Conservation (phyloP, 2,888 invertebrate species). For the Chaitophorus viminalis region DNA sequence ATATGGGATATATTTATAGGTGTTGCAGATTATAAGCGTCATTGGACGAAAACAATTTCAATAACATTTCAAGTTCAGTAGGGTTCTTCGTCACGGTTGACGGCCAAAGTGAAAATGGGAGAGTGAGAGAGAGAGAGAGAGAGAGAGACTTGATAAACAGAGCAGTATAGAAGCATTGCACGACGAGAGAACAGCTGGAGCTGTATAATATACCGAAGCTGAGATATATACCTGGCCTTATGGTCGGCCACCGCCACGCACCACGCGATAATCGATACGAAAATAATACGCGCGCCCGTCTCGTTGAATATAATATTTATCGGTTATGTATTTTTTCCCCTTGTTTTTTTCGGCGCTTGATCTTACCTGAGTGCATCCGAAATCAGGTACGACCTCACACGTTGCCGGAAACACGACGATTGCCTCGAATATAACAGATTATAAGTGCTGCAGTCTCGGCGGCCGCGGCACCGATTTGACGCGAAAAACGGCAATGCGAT, state of each 20-base stretch:
- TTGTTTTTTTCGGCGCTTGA: background rate
- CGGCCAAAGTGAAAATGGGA: no score
- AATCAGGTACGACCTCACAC: background rate
- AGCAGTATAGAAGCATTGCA: no score
- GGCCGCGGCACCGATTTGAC: background rate
- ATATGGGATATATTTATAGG: no score
- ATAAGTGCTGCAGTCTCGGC: background rate
- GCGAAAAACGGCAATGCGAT: background rate
- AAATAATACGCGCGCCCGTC: background rate
- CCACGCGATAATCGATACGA: background rate
- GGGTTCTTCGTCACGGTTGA: background rate
- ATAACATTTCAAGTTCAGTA: background rate
- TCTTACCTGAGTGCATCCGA: constrained; percentile 3
- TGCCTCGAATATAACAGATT: background rate
- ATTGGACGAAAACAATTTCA: background rate
- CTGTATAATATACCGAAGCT: background rate
- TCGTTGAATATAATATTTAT: background rate
- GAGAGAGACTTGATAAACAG: no score
- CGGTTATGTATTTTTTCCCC: background rate
- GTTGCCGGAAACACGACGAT: constrained; percentile 2
- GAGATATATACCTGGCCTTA: no score
- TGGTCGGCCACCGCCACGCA: background rate
- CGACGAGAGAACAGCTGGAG: background rate
- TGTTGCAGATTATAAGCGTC: no score
- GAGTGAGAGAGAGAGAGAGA: no score